Evolutionary conservation across 2,113 vertebrate species (phyloP), one percentile per base, ranked within the genome.

Genomic region (Archocentrus centrarchus): DNA sequence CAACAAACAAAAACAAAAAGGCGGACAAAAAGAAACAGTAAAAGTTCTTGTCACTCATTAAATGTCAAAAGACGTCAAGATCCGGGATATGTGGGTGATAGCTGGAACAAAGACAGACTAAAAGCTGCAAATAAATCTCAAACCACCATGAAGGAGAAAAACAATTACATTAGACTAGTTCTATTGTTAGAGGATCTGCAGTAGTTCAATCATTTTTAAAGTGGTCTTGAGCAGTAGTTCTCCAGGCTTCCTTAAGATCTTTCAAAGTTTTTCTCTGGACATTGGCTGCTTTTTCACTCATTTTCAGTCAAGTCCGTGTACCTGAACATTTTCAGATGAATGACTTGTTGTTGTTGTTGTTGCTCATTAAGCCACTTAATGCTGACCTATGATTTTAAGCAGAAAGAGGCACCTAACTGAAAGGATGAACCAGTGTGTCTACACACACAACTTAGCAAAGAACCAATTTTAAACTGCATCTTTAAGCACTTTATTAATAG

Each of bases 1-100:
- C 47, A 59, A 76, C 14, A 44, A 79, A 66, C 39, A 59, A 3
- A 1, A 76, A 85, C 24, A 44, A 59, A 89, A 59, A 77, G 5
- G 14, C 4, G 15, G n/a, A 76, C 24, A 57, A 41, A 79, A 78
- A 39, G 41, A 68, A 62, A 61, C 30, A 57, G 35, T 63, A 70
- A 80, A 73, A 59, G 75, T 13, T 80, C 44, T 24, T 35, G 64
- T 88, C 83, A 55, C 14, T 79, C 66, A 7, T 78, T 20, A 60
- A 63, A 88, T 22, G 27, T 55, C 63, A 84, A 88, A 35, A 86
- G 70, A 81, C 5, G 6, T 80, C 24, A 15, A 70, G 63, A 20
- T 62, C 11, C n/a, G n/a, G 15, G 47, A 80, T 39, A 55, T 47
- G 64, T 50, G 75, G 39, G 30, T 35, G 64, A 32, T 22, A 57